phyloP scores from a whole-genome alignment of 2,797 vertebrate species.

The Halcyon chelicuti region DNA sequence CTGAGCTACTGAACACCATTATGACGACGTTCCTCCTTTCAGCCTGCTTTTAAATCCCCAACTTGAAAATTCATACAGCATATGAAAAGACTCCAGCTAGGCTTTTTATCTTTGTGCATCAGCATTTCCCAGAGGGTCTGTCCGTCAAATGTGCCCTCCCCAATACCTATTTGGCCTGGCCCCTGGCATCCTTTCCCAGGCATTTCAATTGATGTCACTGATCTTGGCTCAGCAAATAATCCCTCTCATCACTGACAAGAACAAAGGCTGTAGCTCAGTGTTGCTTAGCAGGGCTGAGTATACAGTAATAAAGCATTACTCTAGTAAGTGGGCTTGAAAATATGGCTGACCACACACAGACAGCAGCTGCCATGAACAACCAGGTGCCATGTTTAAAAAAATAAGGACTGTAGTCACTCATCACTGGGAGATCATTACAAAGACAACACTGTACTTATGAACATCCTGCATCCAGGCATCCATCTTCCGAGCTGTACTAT shows the following conservation, averaged over 20 bases:
- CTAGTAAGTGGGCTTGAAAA: not conserved
- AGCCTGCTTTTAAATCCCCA: not conserved
- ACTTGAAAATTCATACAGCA: not conserved
- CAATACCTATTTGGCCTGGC: not conserved
- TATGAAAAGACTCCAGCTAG: not conserved
- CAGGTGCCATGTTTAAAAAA: not conserved
- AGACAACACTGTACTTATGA: not conserved
- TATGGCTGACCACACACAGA: not conserved
- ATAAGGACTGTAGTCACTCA: not conserved
- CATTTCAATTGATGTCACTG: constrained; percentile 40
- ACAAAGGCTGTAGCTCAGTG: not conserved
- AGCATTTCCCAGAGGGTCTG: constrained; percentile 28
- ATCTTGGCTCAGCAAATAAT: constrained; percentile 48
- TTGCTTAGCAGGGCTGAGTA: not conserved
- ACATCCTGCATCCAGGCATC: not conserved
- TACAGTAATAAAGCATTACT: constrained; percentile 13
- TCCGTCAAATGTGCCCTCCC: not conserved
- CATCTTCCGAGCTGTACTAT: not conserved
- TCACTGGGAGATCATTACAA: not conserved
- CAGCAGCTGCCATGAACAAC: not conserved
- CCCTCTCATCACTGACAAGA: constrained; percentile 41
- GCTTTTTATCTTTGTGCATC: constrained; percentile 20
- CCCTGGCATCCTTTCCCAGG: not conserved
- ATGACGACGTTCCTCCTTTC: not conserved
- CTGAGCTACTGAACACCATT: not conserved